Conservation (phyloP, 2,797 vertebrate species). For the Sebastiscus albofasciatus region DNA sequence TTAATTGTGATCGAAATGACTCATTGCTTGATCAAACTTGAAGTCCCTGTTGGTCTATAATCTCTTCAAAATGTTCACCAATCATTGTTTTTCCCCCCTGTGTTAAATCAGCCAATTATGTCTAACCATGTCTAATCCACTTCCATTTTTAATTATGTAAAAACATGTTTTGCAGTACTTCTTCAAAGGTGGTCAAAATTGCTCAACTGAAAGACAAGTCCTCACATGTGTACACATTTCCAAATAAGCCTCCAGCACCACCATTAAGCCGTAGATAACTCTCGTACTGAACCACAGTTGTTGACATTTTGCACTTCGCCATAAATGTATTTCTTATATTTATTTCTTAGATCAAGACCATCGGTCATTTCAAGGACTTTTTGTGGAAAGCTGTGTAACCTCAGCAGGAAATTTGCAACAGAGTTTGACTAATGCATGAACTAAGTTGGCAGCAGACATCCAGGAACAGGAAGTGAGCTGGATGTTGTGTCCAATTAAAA, state of each 20-base stretch:
- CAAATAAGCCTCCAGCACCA: background rate
- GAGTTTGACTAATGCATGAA: background rate
- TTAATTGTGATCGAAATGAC: background rate
- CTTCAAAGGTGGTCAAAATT: background rate
- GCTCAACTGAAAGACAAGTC: background rate
- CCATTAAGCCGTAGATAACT: background rate
- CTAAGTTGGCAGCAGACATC: background rate
- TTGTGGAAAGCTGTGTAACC: background rate
- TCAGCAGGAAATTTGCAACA: background rate
- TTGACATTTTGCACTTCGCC: background rate
- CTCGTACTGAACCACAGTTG: background rate
- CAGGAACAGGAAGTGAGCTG: background rate
- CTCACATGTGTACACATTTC: background rate
- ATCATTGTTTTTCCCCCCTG: background rate
- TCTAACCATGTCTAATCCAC: too few species aligned
- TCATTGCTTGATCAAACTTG: background rate
- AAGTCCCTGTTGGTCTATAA: background rate
- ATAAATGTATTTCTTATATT: background rate
- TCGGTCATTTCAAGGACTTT: background rate
- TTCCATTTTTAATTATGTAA: background rate
- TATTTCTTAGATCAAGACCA: background rate
- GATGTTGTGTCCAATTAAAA: background rate
- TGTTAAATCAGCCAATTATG: background rate
- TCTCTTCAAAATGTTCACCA: background rate
- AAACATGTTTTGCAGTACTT: background rate